phyloP scores from a whole-genome alignment of 2,113 vertebrate genomes.

The Ovis canadensis region DNA sequence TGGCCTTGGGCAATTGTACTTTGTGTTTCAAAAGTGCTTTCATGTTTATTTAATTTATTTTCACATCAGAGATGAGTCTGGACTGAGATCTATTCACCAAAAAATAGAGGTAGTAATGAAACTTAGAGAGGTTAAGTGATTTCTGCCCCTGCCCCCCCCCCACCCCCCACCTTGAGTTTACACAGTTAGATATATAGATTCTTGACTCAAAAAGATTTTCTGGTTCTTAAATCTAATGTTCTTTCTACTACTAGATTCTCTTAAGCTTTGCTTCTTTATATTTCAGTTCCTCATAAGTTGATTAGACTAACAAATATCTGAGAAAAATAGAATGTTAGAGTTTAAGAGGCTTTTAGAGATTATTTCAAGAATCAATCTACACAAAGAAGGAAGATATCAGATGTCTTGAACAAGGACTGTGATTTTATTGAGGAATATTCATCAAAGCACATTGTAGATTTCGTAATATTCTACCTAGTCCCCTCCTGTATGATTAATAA shows the following conservation, averaged over 20 bases:
- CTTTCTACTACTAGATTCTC: not conserved
- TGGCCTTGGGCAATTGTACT: not conserved
- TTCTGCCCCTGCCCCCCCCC: accelerated
- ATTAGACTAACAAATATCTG: not conserved
- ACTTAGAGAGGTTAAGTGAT: not conserved
- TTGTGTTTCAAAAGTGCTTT: not conserved
- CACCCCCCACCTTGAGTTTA: not conserved
- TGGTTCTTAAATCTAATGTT: not conserved
- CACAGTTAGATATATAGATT: not conserved
- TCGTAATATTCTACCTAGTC: not conserved
- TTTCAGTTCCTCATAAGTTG: not conserved
- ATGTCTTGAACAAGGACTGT: not conserved
- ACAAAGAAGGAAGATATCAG: slow-evolving; percentile 21
- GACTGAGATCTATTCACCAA: not conserved
- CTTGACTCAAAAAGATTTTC: not conserved
- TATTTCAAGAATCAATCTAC: slow-evolving; percentile 28
- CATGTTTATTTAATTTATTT: not conserved
- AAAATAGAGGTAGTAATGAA: not conserved
- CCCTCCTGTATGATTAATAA: not conserved
- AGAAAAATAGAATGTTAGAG: not conserved
- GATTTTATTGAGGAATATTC: slow-evolving; percentile 10
- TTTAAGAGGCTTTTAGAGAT: not conserved
- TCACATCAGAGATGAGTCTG: not conserved
- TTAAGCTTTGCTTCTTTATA: not conserved
- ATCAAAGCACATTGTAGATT: not conserved